phyloP scores from a whole-genome alignment of 1,140 invertebrate species.

The Phymastichus coffea region DNA sequence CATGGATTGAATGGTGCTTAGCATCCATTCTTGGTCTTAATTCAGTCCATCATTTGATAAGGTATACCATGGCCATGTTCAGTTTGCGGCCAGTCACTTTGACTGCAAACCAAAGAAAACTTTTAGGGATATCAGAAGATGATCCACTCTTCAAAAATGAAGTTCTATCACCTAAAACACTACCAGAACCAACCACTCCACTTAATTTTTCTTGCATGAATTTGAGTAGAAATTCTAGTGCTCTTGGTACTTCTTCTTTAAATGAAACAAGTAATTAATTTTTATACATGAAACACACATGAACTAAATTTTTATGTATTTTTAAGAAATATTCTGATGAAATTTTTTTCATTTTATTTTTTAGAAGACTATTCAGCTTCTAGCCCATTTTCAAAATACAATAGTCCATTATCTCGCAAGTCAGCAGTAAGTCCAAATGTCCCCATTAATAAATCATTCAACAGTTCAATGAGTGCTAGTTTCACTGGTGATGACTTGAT shows the following conservation, averaged over 20 bases:
- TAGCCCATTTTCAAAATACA: slow-evolving; percentile 43
- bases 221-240: slow-evolving; percentile 37
- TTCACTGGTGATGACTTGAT: slow-evolving; percentile 46
- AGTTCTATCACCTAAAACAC: slow-evolving; percentile 26
- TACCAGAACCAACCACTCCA: slow-evolving; percentile 31
- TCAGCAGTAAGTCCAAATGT: slow-evolving; percentile 37
- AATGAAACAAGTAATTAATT: slow-evolving; percentile 44
- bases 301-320: too few relatives aligned
- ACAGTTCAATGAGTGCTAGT: slow-evolving; percentile 38
- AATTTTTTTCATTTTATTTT: slow-evolving; percentile 23
- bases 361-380: slow-evolving; percentile 40
- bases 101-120: slow-evolving; percentile 37
- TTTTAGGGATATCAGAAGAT: slow-evolving; percentile 43
- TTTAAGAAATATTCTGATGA: background rate
- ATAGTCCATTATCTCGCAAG: slow-evolving; percentile 34
- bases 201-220: slow-evolving; percentile 43
- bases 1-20: slow-evolving; percentile 46
- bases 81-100: slow-evolving; percentile 38
- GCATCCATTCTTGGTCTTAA: slow-evolving; percentile 44
- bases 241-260: slow-evolving; percentile 37
- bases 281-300: too few relatives aligned
- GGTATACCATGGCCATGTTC: slow-evolving; percentile 36
- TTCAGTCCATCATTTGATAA: slow-evolving; percentile 42
- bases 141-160: slow-evolving; percentile 45
- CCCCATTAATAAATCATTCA: slow-evolving; percentile 41